phyloP scores from a whole-genome alignment of 2,113 vertebrate genomes.

The Corythornis vintsioides region DNA sequence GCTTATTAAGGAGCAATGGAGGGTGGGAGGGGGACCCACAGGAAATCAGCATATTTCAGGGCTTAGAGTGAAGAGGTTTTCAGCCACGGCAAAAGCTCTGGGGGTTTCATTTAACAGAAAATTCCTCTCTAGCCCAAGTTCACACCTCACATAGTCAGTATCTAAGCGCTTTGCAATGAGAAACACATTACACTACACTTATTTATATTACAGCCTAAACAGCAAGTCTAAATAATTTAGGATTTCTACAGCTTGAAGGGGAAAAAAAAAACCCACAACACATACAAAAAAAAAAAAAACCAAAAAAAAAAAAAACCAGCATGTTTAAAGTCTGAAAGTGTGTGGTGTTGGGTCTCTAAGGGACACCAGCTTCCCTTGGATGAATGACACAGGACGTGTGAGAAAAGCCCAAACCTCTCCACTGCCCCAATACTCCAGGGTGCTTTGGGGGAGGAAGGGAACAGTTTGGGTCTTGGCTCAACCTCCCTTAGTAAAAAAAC shows the following conservation, averaged over 20 bases:
- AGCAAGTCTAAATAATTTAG: not conserved
- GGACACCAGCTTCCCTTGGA: not conserved
- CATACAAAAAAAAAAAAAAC: no score
- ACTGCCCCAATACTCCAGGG: fast-evolving
- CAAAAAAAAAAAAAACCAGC: not conserved
- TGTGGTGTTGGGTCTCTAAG: not conserved
- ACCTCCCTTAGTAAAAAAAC: not conserved
- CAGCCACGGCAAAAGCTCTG: not conserved
- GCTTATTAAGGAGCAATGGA: not conserved
- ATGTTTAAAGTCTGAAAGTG: not conserved
- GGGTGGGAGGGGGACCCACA: not conserved
- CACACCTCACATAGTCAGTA: not conserved
- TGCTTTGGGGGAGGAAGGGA: not conserved
- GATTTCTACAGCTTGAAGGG: not conserved
- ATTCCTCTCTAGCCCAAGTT: slow-evolving; percentile 9
- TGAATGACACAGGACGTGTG: fast-evolving
- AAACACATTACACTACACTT: slow-evolving; percentile 19
- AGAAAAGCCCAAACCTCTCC: not conserved
- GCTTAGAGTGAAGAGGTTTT: slow-evolving; percentile 4
- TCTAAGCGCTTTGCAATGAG: not conserved
- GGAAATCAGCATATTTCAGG: not conserved
- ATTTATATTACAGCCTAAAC: slow-evolving; percentile 7
- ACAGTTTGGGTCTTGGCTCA: not conserved
- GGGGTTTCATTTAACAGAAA: slow-evolving; percentile 19
- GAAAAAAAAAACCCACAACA: not conserved